A percentile compares a stretch with the other conserved stretches of the same genome.
Conservation (phyloP, 2,797 vertebrate genomes). For the Dallia pectoralis region DNA sequence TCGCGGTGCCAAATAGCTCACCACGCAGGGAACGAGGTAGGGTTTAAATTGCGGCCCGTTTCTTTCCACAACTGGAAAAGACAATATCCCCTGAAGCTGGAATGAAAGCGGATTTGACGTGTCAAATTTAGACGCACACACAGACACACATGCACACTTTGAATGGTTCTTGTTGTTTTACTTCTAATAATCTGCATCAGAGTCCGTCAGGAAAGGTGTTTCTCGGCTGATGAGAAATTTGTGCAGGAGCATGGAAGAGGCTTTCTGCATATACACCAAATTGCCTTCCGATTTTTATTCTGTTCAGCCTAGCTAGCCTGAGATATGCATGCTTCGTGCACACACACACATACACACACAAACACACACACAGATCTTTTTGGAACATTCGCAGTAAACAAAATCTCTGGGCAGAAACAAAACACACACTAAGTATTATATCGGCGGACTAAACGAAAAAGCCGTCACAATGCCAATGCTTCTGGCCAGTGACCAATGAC, state of each 20-base stretch:
- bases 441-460: too few species aligned
- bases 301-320: conserved; percentile 47
- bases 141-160: not conserved
- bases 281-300: conserved; percentile 57
- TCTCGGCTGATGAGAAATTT: conserved; percentile 52
- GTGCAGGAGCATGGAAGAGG: conserved; percentile 44
- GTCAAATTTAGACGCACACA: conserved; percentile 15
- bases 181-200: conserved; percentile 37
- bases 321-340: conserved; percentile 33
- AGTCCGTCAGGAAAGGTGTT: conserved; percentile 31
- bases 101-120: conserved; percentile 15
- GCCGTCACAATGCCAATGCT: too few species aligned
- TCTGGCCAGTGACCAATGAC: too few species aligned
- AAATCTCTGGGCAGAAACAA: conserved; percentile 43
- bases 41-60: not conserved
- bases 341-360: conserved; percentile 1
- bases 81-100: conserved; percentile 18
- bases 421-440: conserved; percentile 24
- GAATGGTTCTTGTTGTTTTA: conserved; percentile 32
- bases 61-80: conserved; percentile 5
- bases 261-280: conserved; percentile 50
- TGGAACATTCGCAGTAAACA: conserved; percentile 52
- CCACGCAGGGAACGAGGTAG: not conserved
- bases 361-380: not conserved
- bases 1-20: not conserved